Evolutionary conservation across 1,140 invertebrate species (phyloP).

Genomic region (Mesaphorura yosii): DNA sequence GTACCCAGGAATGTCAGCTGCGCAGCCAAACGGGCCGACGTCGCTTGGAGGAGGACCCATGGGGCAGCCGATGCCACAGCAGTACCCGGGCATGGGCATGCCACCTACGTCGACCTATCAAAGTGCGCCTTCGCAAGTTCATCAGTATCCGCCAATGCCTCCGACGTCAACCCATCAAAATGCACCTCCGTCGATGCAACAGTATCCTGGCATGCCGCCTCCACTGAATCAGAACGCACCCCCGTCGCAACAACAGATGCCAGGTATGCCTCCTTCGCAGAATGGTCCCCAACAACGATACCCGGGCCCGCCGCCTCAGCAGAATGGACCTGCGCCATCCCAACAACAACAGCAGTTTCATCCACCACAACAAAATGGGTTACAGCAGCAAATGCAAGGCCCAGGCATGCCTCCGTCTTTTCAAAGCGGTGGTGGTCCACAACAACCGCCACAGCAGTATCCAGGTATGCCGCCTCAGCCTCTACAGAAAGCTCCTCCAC

Average conservation of each 20-base stretch:
- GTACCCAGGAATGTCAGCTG: no score
- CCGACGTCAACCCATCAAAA: neutral
- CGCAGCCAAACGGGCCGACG: no score
- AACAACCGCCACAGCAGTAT: neutral
- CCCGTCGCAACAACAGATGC: neutral
- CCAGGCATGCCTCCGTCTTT: neutral
- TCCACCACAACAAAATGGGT: conserved; percentile 20
- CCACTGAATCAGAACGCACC: no score
- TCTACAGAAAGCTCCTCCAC: neutral
- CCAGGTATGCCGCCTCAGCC: neutral
- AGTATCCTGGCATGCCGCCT: neutral
- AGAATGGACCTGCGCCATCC: neutral
- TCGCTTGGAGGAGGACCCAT: no score
- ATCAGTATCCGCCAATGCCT: neutral
- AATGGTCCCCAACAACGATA: conserved; percentile 16
- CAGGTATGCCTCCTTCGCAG: neutral
- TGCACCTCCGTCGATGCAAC: neutral
- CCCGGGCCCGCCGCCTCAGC: conserved; percentile 22
- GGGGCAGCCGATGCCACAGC: neutral
- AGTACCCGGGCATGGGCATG: no score
- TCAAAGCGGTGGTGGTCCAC: neutral
- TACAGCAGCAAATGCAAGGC: neutral
- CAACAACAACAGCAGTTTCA: conserved; percentile 24
- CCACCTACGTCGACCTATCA: no score
- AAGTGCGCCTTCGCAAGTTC: neutral